Base-by-base conservation (phyloP, 2,888 invertebrate species). In the Oscheius sp. region DNA sequence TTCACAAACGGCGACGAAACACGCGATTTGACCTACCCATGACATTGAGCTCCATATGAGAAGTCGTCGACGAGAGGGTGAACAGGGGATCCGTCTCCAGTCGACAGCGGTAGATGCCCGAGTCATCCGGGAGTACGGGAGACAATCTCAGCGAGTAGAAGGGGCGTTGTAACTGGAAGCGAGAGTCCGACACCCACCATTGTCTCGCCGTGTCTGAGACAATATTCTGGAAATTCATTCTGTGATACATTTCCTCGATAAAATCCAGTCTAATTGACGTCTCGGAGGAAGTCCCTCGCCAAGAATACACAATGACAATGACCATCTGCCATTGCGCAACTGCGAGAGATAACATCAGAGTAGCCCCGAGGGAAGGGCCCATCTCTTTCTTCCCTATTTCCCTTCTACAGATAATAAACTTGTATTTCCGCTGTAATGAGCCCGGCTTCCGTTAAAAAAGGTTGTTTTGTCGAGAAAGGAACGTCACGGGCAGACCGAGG, bases 71-170 rank as follows among this genome's bases (percentile, higher is more conserved):
- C 55, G 79, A 79, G 27, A 80, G 75, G 9, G 85, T 79, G 72
- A 87, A 87, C 16, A 87, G 74, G 29, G 86, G 86, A 76, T 87
- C 87, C 5, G 87, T 86, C 61, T 87, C 87, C 59, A 87, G 66
- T 7, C 84, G 82, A 72, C 87, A 87, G 35, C 80, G 55, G 46
- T 72, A 49, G 64, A 18, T 27, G 63, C 79, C 86, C 12, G 84
- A 80, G 70, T 87, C 87, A 72, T 81, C 83, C 0, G 86, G 82
- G 55, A 81, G 72, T n/a, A 85, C 76, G 9, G 85, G 85, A 1
- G 76, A 71, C 9, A 88, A 77, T 13, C 80, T 76, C 9, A 87
- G 79, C 9, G 83, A 71, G 73, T 86, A 87, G 77, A 87, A 87
- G 25, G 87, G 87, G 21, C 77, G 74, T 12, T 82, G 75, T 21